These are phyloP conservation scores for Balaenoptera acutorostrata DNA, from an alignment of 2,113 vertebrate species.

Conservation along the genomic window DNA sequence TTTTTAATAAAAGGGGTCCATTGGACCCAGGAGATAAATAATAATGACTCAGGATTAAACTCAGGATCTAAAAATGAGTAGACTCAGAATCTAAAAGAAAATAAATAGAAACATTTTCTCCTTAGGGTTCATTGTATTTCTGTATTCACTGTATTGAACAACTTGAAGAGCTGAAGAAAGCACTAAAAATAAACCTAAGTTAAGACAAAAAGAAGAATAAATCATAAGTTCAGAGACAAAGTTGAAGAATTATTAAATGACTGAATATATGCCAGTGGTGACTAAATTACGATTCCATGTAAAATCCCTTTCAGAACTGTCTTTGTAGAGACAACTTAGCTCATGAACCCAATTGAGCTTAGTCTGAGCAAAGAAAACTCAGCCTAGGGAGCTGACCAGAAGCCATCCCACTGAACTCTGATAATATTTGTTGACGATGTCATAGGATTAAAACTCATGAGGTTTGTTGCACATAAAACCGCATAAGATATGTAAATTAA, in stretches of 20 bases:
- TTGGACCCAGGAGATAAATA: not conserved
- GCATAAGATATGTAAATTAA: not conserved
- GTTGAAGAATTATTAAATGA: not conserved
- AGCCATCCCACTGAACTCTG: not conserved
- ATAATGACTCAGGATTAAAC: not conserved
- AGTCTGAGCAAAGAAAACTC: not conserved
- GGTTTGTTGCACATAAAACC: not conserved
- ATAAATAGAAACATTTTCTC: constrained; percentile 1
- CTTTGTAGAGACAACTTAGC: not conserved
- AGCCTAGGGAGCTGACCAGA: not conserved
- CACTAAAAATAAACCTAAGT: constrained; percentile 25
- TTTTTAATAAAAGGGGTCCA: not conserved
- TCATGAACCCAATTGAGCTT: not conserved
- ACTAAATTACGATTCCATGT: not conserved
- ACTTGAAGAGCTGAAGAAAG: constrained; percentile 12
- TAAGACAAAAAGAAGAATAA: constrained; percentile 30
- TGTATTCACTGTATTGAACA: not conserved
- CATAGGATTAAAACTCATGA: not conserved
- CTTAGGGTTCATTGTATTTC: not conserved
- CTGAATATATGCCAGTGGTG: not conserved
- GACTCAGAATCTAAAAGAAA: not conserved
- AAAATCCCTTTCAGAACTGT: not conserved
- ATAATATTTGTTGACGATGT: not conserved
- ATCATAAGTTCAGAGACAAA: not conserved
- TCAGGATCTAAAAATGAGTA: not conserved